A percentile compares a stretch with the other conserved stretches of the same genome.
These are phyloP conservation scores for Indicator indicator DNA, from an alignment of 2,113 vertebrate species.

Conservation along the genomic window DNA sequence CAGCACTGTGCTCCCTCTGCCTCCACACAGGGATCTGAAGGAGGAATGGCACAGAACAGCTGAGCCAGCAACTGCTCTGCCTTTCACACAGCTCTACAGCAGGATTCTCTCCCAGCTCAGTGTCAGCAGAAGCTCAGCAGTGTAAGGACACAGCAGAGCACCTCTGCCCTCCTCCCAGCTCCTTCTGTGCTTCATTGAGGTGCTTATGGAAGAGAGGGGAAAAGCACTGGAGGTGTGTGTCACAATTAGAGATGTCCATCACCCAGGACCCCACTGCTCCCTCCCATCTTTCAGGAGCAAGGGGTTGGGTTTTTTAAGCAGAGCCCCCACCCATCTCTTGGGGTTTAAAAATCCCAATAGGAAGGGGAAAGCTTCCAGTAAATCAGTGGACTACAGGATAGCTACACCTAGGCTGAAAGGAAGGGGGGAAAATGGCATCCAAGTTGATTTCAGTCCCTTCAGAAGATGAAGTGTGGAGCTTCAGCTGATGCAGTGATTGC, in stretches of 20 bases:
- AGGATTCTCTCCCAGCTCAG: background rate
- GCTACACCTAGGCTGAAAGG: background rate
- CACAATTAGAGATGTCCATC: background rate
- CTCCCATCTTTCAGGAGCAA: background rate
- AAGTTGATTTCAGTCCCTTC: background rate
- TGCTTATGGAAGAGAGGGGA: background rate
- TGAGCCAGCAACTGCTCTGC: background rate
- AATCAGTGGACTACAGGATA: background rate
- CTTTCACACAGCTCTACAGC: background rate
- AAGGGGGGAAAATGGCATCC: background rate
- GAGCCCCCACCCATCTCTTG: background rate
- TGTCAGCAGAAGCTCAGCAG: background rate
- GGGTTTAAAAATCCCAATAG: background rate
- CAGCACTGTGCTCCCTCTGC: background rate
- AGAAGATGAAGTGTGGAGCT: background rate
- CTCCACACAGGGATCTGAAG: background rate
- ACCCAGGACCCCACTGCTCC: background rate
- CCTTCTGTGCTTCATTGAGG: accelerated
- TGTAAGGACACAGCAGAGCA: background rate
- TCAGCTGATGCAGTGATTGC: accelerated
- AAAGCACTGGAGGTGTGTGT: accelerated
- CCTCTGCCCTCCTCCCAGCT: background rate
- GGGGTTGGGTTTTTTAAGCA: background rate
- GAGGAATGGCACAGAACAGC: background rate
- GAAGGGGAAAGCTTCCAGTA: background rate